Percentiles rank a stretch among this genome's conserved stretches.
phyloP scores from a whole-genome alignment of 2,888 invertebrate genomes.

The Gerris lacustris region DNA sequence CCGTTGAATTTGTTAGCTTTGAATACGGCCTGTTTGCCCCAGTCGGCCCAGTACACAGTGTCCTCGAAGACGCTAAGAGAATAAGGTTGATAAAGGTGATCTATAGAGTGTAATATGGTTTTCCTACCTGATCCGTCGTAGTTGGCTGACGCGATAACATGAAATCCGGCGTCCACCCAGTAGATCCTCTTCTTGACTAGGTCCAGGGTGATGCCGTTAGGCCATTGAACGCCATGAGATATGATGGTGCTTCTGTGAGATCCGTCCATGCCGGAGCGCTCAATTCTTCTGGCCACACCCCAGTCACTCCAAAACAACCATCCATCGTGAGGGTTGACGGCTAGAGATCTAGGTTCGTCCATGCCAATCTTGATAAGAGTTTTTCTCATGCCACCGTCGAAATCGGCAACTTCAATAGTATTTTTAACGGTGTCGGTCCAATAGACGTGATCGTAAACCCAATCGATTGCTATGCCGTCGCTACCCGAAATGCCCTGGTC shows the following conservation, averaged over 20 bases:
- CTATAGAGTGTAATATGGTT: slow-evolving; percentile 58
- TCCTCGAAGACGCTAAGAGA: slow-evolving; percentile 96
- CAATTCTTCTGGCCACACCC: slow-evolving; percentile 88
- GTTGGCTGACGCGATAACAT: slow-evolving; percentile 76
- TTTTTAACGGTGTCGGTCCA: slow-evolving; percentile 92
- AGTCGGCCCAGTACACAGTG: slow-evolving; percentile 94
- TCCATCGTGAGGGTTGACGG: slow-evolving; percentile 81
- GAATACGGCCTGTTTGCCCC: slow-evolving; percentile 86
- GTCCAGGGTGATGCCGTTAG: slow-evolving; percentile 90
- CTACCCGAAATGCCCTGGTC: slow-evolving; percentile 67
- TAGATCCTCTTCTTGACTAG: slow-evolving; percentile 76
- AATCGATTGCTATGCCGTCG: slow-evolving; percentile 93
- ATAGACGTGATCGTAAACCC: slow-evolving; percentile 95
- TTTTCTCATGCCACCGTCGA: slow-evolving; percentile 81
- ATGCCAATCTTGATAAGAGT: slow-evolving; percentile 69
- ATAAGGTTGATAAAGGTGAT: slow-evolving; percentile 80
- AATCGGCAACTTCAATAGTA: slow-evolving; percentile 82
- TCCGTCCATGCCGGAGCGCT: slow-evolving; percentile 93
- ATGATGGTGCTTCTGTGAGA: slow-evolving; percentile 75
- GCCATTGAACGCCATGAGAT: slow-evolving; percentile 82
- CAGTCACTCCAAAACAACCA: slow-evolving; percentile 99
- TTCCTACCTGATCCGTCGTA: slow-evolving; percentile 70
- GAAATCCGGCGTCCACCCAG: slow-evolving; percentile 93
- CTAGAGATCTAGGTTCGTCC: slow-evolving; percentile 89
- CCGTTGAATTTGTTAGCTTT: slow-evolving; percentile 88